These are phyloP conservation scores for Epicauta chinensis DNA, from an alignment of 1,140 invertebrate genomes.

Conservation along the genomic window DNA sequence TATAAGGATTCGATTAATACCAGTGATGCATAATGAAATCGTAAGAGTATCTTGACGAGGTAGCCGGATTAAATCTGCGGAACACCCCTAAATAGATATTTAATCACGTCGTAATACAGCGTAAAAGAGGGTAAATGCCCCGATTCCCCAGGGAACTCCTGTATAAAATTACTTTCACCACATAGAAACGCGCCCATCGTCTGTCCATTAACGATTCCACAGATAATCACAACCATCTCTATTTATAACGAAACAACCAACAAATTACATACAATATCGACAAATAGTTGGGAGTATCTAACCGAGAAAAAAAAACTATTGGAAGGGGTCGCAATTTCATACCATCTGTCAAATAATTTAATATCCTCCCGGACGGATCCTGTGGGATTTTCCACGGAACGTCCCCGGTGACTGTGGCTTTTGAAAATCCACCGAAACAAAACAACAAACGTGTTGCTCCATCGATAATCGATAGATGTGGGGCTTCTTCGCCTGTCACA, in stretches of 20 bases:
- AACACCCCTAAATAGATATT: slow-evolving; percentile 17
- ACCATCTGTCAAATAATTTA: slow-evolving; percentile 30
- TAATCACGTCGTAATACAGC: slow-evolving; percentile 24
- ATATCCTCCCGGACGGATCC: slow-evolving; percentile 10
- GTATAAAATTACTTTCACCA: slow-evolving; percentile 31
- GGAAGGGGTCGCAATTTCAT: background rate
- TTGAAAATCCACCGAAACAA: too few relatives aligned
- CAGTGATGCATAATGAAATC: too few relatives aligned
- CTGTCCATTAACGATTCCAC: slow-evolving; percentile 15
- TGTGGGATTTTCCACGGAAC: slow-evolving; percentile 3
- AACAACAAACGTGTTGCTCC: too few relatives aligned
- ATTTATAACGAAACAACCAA: slow-evolving; percentile 7
- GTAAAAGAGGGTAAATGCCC: slow-evolving; percentile 25
- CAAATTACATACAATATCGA: slow-evolving; percentile 9
- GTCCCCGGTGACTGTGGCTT: too few relatives aligned
- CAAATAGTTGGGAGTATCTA: too few relatives aligned
- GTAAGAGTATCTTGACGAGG: too few relatives aligned
- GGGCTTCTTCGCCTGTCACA: slow-evolving; percentile 4
- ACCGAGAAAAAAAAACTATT: too few relatives aligned
- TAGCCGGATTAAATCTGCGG: background rate
- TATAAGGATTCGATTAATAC: too few relatives aligned
- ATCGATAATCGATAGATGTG: too few relatives aligned
- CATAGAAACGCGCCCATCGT: slow-evolving; percentile 20
- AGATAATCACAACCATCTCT: slow-evolving; percentile 10
- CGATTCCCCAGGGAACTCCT: slow-evolving; percentile 15